phyloP scores from a whole-genome alignment of 1,140 invertebrate species.

The Ceratosolen fusciceps region DNA sequence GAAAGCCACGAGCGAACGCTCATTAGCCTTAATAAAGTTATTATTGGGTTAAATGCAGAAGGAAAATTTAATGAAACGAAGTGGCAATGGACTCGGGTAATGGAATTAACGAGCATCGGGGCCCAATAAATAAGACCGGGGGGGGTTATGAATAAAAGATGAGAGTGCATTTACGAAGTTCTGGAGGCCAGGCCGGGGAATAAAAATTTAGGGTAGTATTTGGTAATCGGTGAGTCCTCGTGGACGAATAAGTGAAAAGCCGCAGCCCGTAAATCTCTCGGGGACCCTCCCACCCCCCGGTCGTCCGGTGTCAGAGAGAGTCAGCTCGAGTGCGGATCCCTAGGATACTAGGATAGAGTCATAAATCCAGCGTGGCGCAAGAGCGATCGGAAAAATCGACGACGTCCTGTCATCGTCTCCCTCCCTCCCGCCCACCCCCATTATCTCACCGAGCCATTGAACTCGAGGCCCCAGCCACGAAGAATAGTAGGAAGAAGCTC shows the following conservation, averaged over 20 bases:
- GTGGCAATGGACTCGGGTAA: neutral
- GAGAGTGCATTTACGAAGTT: no score
- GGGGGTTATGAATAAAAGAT: no score
- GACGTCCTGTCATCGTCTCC: no score
- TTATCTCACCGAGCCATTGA: no score
- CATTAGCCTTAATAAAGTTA: constrained; percentile 44
- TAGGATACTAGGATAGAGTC: neutral
- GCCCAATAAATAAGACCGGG: no score
- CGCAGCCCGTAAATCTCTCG: neutral
- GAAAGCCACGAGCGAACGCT: constrained; percentile 17
- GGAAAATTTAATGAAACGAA: constrained; percentile 26
- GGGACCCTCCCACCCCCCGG: no score
- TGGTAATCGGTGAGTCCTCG: neutral
- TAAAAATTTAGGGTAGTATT: neutral
- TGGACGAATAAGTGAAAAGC: neutral
- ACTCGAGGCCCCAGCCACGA: no score
- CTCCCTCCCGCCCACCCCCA: no score
- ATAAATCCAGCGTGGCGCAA: neutral
- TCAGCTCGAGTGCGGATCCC: neutral
- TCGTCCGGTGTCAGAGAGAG: no score
- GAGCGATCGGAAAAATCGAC: constrained; percentile 12
- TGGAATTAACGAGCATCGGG: no score
- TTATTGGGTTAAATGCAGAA: constrained; percentile 11
- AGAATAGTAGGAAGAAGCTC: no score
- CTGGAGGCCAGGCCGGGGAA: neutral